phyloP scores from a whole-genome alignment of 2,797 vertebrate genomes.

The Sebastes diaconus region DNA sequence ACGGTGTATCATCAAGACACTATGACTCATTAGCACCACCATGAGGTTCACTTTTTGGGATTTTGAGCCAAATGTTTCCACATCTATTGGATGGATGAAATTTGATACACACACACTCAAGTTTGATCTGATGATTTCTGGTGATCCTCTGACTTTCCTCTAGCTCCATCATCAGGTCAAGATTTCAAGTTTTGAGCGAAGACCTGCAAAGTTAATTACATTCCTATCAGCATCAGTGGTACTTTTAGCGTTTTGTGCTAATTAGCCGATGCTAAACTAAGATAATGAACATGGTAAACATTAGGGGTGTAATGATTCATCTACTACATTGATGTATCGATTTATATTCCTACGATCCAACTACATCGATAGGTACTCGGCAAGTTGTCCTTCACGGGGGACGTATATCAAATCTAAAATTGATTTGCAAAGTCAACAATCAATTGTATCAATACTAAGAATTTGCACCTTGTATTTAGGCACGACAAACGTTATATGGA shows the following conservation, averaged over 20 bases:
- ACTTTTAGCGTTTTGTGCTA: not conserved
- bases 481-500: no score
- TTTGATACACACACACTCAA: not conserved
- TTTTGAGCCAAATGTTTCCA: not conserved
- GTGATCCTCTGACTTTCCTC: not conserved
- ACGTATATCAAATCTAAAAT: no score
- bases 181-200: not conserved
- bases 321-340: no score
- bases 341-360: no score
- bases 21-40: not conserved
- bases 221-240: not conserved
- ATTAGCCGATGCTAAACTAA: not conserved
- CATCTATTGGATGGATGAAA: not conserved
- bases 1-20: not conserved
- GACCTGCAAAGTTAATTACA: not conserved
- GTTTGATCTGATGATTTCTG: not conserved
- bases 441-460: no score
- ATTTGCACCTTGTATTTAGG: no score
- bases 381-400: no score
- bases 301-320: no score
- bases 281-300: not conserved
- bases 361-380: no score
- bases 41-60: not conserved
- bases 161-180: not conserved
- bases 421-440: no score